phyloP scores from a whole-genome alignment of 1,140 invertebrate genomes.

The Thaumatotibia leucotreta region DNA sequence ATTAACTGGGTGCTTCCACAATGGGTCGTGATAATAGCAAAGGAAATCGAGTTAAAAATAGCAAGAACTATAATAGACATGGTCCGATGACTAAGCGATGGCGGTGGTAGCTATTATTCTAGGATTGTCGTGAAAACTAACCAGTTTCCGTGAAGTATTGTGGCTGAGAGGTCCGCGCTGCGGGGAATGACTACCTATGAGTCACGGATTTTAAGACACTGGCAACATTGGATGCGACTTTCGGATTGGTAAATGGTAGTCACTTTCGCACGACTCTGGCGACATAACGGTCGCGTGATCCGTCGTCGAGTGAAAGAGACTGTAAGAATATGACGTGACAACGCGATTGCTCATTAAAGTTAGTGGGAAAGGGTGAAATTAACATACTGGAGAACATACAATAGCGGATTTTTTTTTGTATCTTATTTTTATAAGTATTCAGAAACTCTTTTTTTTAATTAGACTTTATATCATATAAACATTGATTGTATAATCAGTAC shows the following conservation, averaged over 20 bases:
- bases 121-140: constrained; percentile 1
- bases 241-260: background rate
- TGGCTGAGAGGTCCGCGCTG: background rate
- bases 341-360: background rate
- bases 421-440: too few relatives aligned
- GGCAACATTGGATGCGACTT: background rate
- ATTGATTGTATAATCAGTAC: too few relatives aligned
- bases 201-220: background rate
- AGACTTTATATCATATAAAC: too few relatives aligned
- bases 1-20: background rate
- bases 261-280: constrained; percentile 1
- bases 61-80: background rate
- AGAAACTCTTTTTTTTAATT: too few relatives aligned
- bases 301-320: background rate
- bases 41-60: background rate
- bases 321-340: background rate
- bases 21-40: background rate
- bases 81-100: background rate
- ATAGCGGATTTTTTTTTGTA: too few relatives aligned
- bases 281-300: background rate
- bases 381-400: too few relatives aligned
- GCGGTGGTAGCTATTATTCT: background rate
- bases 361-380: background rate
- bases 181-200: too few relatives aligned
- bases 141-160: constrained; percentile 3